Evolutionary conservation across 64 coral and sea anemone genomes (phyloP).

Genomic region (Astreopora myriophthalma): DNA sequence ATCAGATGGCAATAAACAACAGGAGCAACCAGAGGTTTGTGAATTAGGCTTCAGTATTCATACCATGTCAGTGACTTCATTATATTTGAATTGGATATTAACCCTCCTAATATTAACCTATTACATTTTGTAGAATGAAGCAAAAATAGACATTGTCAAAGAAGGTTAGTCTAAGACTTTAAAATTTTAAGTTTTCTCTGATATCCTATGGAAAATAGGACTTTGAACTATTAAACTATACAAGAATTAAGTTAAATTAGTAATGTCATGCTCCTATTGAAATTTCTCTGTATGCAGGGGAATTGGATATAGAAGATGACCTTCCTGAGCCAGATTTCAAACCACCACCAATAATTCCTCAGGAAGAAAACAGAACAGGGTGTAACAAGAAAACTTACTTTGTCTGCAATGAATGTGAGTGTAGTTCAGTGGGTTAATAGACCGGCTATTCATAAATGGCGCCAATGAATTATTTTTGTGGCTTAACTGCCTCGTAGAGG

Average conservation of each 20-base stretch:
- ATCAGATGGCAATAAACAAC: conserved; percentile 35
- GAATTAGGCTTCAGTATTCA: neutral
- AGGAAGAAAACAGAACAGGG: conserved; percentile 85
- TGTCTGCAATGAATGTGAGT: conserved; percentile 89
- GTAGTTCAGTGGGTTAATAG: neutral
- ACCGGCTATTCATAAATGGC: too few relatives aligned
- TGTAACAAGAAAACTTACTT: conserved; percentile 99
- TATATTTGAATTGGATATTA: neutral
- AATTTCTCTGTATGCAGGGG: conserved; percentile 23
- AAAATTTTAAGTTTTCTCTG: neutral
- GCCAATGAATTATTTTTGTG: too few relatives aligned
- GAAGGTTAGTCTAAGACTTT: conserved; percentile 54
- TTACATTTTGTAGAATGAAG: conserved; percentile 29
- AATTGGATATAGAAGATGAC: conserved; percentile 95
- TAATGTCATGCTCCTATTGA: neutral
- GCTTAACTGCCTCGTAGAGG: too few relatives aligned
- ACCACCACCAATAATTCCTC: conserved; percentile 76
- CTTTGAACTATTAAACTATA: neutral
- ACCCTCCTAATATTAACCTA: neutral
- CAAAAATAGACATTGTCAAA: conserved; percentile 76
- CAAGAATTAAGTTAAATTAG: neutral
- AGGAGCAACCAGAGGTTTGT: conserved; percentile 57
- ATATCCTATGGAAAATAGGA: too few relatives aligned
- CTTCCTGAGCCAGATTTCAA: conserved; percentile 90
- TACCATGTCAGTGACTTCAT: neutral